Base-by-base conservation (phyloP, 2,888 invertebrate genomes). In the Cephus pulcher region DNA sequence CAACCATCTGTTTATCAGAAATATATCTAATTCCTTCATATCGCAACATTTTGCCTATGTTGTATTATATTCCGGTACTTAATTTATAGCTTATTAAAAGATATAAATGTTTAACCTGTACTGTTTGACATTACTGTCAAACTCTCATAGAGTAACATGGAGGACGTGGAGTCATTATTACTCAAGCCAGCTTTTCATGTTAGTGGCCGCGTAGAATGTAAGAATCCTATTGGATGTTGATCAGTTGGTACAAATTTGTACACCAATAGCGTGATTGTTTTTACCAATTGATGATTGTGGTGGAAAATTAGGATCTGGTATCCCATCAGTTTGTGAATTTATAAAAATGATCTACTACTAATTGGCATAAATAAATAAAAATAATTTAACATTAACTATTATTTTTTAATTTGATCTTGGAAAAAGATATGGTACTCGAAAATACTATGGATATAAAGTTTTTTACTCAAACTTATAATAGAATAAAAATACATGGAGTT, bases 1-100 rank as follows among this genome's bases (percentile, higher is more conserved):
- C 96, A 1, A 98, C 96, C 23, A 96, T 96, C 88, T 97, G 96
- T 90, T 98, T 98, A 87, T 98, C 98, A 85, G 96, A 95, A 86
- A 96, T 95, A 74, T 96, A 94, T 74, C 94, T 94, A 81, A 95
- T 94, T 23, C 96, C 96, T 92, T 98, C 97, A 89, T 96, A 98
- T 2, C 97, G 92, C 34, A 96, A 94, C 96, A 96, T 96, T 87
- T 85, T 92, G 69, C 91, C 68, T 75, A 69, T 33, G n/a, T 12
- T n/a, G n/a, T 35, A 30, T 12, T 77, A n/a, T 3, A 12, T 9
- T 56, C 9, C 23, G 23, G 9, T 56, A 23, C 23, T 23, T 23
- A 56, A 23, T 23, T 56, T 56, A 56, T 9, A 56, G 0, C 6
- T 56, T 56, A 56, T 56, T 56, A 23, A 56, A 56, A 56, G 56